phyloP scores from a whole-genome alignment of 2,113 vertebrate genomes.

The Indri indri region DNA sequence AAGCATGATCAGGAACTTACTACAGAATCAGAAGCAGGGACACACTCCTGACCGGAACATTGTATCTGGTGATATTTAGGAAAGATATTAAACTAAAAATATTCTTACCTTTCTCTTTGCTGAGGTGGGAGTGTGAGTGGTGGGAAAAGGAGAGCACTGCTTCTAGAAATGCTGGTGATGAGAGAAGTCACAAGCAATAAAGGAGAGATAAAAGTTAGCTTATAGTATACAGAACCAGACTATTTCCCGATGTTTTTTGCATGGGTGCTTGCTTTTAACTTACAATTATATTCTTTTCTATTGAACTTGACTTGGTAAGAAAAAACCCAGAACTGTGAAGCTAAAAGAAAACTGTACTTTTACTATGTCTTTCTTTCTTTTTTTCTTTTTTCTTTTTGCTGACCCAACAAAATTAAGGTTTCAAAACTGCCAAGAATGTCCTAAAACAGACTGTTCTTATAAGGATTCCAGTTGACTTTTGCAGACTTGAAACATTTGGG shows the following conservation, averaged over 20 bases:
- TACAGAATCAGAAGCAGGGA: background rate
- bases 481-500: slow-evolving; percentile 39
- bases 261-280: background rate
- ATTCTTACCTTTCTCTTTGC: background rate
- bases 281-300: background rate
- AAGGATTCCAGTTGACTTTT: background rate
- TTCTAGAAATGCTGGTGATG: background rate
- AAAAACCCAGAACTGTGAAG: background rate
- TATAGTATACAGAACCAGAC: background rate
- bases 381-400: background rate
- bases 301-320: background rate
- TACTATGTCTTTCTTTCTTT: background rate
- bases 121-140: accelerated
- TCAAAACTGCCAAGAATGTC: slow-evolving; percentile 21
- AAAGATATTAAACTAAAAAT: background rate
- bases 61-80: background rate
- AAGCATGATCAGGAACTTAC: background rate
- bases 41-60: background rate
- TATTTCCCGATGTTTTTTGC: background rate
- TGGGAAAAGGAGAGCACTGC: background rate
- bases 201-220: background rate
- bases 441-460: slow-evolving; percentile 30
- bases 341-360: slow-evolving; percentile 4
- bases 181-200: background rate
- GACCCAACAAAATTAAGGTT: background rate